phyloP scores from a whole-genome alignment of 1,140 invertebrate species.

The Galleria mellonella region DNA sequence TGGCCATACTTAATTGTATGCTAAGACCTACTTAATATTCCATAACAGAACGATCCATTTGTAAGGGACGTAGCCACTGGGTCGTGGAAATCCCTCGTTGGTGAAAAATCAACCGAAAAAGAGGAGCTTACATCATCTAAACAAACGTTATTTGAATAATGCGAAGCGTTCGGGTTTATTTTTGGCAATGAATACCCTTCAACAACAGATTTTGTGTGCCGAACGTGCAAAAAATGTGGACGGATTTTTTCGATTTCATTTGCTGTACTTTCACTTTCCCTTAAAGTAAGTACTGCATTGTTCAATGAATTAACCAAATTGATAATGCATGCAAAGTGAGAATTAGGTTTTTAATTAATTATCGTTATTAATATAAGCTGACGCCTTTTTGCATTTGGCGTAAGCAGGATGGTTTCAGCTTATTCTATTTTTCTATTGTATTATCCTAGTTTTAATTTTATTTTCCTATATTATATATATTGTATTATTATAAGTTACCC shows the following conservation, averaged over 20 bases:
- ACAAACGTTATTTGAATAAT: conserved; percentile 46
- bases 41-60: conserved; percentile 24
- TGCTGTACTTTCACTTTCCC: background rate
- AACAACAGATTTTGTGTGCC: conserved; percentile 4
- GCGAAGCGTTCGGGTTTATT: conserved; percentile 17
- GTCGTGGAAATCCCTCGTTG: conserved; percentile 7
- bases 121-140: conserved; percentile 33
- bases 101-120: conserved; percentile 26
- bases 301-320: no score
- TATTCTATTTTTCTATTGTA: no score
- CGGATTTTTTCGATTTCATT: conserved; percentile 6
- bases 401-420: no score
- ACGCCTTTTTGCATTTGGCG: no score
- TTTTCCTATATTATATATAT: no score
- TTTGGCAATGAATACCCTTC: conserved; percentile 14
- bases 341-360: no score
- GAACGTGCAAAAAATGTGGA: conserved; percentile 7
- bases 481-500: no score
- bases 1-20: conserved; percentile 35
- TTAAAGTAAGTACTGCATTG: background rate
- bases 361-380: no score
- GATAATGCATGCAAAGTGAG: no score
- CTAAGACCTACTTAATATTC: conserved; percentile 43
- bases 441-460: no score
- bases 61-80: conserved; percentile 5